Evolutionary conservation across 2,888 invertebrate genomes (phyloP), one percentile per base, ranked within the genome.

Genomic region (Leptodirus hochenwartii): DNA sequence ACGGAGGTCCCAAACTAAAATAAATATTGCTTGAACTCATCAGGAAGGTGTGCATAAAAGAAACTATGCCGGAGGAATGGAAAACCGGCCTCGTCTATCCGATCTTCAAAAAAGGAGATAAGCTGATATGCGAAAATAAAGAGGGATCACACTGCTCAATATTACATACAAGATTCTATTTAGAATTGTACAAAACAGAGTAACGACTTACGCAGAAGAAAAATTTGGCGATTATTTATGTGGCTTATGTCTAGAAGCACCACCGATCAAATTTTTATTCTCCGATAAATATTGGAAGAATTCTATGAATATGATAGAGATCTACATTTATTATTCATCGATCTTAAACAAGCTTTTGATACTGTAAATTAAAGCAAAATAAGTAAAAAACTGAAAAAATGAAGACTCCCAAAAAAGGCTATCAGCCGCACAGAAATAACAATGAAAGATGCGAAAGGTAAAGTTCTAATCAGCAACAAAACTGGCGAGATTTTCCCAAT

Each of bases 151-250:
- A 13, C 5, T 26, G 9, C 14, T 26, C 13, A 26, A 14, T 13
- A 10, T 14, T 15, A 13, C 26, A 26, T 26, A 10, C 26, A 26
- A 13, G 15, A 13, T 26, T 15, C 26, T 26, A 13, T 26, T 26
- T 6, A 26, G 26, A 15, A 5, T 26, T 5, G 15, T 12, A 6
- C 14, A 26, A 6, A 26, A 26, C 5, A 14, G 14, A 15, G 4
- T 26, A 5, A 8, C 5, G 6, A 15, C 14, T 15, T 26, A 26
- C 26, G 26, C 26, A 26, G 26, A 26, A 26, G 26, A 26, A 15
- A 26, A 15, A 5, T 15, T 14, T 12, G 26, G 14, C 10, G 14
- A 26, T 6, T 26, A 26, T 13, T 15, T 15, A 10, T 26, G 10
- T 26, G 14, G 26, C 13, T 26, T 26, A 6, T 9, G 13, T 5